Evolutionary conservation across 2,113 vertebrate species (phyloP).

Genomic region (Erythrocebus patas): DNA sequence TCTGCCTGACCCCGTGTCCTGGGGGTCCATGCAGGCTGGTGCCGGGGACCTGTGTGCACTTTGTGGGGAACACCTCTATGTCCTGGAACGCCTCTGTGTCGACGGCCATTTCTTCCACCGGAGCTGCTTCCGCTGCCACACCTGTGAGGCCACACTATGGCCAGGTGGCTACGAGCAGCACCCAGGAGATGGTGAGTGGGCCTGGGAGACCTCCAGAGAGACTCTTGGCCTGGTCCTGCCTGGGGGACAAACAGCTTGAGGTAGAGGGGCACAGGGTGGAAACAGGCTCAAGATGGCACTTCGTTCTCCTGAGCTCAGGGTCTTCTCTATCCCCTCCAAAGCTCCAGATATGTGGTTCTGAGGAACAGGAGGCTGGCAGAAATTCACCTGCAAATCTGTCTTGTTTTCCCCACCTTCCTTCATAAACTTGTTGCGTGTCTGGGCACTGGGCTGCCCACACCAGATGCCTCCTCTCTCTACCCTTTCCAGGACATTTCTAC

Average conservation of each 20-base stretch:
- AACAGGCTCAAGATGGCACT: background rate
- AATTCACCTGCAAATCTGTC: background rate
- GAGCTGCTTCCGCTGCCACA: slow-evolving; percentile 90
- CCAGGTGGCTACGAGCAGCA: slow-evolving; percentile 89
- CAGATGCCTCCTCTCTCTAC: background rate
- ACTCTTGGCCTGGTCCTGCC: background rate
- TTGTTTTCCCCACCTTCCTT: background rate
- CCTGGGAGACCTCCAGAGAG: background rate
- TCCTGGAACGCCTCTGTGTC: slow-evolving; percentile 91
- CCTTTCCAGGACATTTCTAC: slow-evolving; percentile 80
- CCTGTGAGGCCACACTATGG: slow-evolving; percentile 88
- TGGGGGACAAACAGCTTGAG: background rate
- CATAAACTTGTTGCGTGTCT: background rate
- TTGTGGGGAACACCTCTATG: slow-evolving; percentile 88
- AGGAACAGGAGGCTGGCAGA: background rate
- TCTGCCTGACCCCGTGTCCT: background rate
- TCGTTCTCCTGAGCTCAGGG: background rate
- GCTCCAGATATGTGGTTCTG: background rate
- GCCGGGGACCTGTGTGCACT: slow-evolving; percentile 90
- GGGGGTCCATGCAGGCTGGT: slow-evolving; percentile 6
- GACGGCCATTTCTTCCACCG: slow-evolving; percentile 95
- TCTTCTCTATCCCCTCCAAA: background rate
- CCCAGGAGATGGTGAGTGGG: slow-evolving; percentile 84
- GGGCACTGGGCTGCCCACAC: background rate
- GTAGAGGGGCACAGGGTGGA: background rate